Evolutionary conservation across 1,140 invertebrate species (phyloP), one percentile per base, ranked within the genome.

Genomic region (Psilanteris sp.): DNA sequence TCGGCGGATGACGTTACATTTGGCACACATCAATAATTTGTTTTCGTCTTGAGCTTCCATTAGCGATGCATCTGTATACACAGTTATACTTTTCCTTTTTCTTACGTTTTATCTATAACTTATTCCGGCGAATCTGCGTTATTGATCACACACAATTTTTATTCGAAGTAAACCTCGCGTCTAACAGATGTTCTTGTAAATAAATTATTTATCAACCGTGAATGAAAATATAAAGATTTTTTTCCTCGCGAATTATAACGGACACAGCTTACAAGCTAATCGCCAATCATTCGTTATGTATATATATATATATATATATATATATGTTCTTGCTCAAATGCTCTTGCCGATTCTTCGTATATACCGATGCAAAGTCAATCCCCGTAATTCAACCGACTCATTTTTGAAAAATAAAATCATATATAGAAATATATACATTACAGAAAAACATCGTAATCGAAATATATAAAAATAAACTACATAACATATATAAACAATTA

Each of bases 1-100:
- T 61, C 29, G 54, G 29, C 37, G 62, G 37, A 54, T 67, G 71
- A 74, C 54, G 55, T 74, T 74, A 55, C 54, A 43, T 67, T 74
- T 67, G 52, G 71, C 62, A 67, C 62, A 67, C 71, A 67, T 67
- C 71, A 74, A 74, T 74, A 43, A 74, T 74, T 74, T 55, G 71
- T 62, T 74, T 44, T 50, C 59, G 41, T 48, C 68, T 73, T 66
- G 59, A 41, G 52, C 14, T 59, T 74, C 54, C 59, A 74, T 67
- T 66, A 59, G 52, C 44, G 36, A 66, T 61, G 52, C 52, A 66
- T 26, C 29, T 36, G 70, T 48, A 46, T 43, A 50, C 46, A 55
- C 55, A 48, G 44, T n/a, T n/a, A 27, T 13, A 10, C 27, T 41
- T 54, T 7, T 13, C 18, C 26, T 59, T 52, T 61, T 54, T 41